Evolutionary conservation across 2,797 vertebrate species (phyloP).

Genomic region (Sebastiscus albofasciatus): DNA sequence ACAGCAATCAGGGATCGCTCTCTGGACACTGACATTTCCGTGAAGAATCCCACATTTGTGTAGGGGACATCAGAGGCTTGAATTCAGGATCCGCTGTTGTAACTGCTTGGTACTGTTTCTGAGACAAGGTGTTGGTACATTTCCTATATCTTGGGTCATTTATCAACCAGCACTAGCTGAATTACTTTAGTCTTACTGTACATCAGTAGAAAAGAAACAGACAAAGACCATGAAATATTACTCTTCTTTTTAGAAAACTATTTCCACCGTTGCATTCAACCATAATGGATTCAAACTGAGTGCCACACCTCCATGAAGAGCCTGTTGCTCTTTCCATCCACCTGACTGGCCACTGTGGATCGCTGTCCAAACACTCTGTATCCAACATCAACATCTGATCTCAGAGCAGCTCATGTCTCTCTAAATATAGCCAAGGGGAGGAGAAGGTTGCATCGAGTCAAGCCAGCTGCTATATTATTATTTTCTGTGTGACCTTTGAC

Average conservation of each 20-base stretch:
- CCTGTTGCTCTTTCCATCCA: constrained; percentile 46
- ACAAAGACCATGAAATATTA: not conserved
- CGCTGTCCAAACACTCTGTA: constrained; percentile 38
- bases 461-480: constrained; percentile 72
- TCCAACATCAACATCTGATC: constrained; percentile 76
- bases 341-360: constrained; percentile 47
- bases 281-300: not conserved
- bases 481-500: constrained; percentile 66
- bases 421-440: constrained; percentile 75
- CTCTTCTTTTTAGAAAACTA: not conserved
- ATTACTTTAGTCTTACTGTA: not conserved
- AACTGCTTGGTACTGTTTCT: not conserved
- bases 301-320: constrained; percentile 14
- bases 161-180: not conserved
- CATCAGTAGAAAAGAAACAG: not conserved
- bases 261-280: not conserved
- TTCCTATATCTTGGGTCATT: not conserved
- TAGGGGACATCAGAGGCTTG: not conserved
- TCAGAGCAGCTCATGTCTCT: constrained; percentile 71
- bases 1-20: no score
- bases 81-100: not conserved
- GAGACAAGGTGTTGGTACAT: not conserved
- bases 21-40: not conserved
- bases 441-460: constrained; percentile 57
- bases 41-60: not conserved